Evolutionary conservation across 2,888 invertebrate species (phyloP), one percentile per base, ranked within the genome.

Genomic region (Chromoteleia sp.): DNA sequence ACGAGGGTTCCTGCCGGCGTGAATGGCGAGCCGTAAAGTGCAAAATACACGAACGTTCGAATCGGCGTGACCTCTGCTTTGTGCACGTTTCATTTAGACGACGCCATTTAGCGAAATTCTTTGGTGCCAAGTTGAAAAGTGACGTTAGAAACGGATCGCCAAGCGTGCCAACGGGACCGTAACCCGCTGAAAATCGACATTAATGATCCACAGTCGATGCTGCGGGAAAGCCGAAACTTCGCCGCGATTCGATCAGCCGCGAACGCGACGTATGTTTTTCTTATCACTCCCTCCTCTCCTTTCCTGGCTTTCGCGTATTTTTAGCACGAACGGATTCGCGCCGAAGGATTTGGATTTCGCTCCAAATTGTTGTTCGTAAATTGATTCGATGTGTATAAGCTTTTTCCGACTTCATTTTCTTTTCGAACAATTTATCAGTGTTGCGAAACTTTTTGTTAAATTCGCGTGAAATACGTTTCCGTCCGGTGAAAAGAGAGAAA

Each of bases 81-180:
- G 48, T 54, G 54, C 43, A 15, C 59, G 45, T 54, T 70, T 61
- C 33, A 59, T 68, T 67, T 54, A 17, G 50, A 12, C 48, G 36
- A 25, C 25, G 65, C 39, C 56, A 56, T 74, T 75, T 56, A 48
- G 36, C 33, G 30, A 50, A 75, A 58, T 75, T 67, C 65, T 75
- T 33, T 67, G 65, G 63, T 65, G 63, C 48, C 67, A 52, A 67
- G 73, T 59, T 67, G 78, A 78, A 78, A 67, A 73, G 65, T 67
- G 65, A 67, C 56, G 73, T 67, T 29, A 30, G 73, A 67, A 58
- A 65, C 78, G 52, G 56, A 68, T 67, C 48, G 63, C 48, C 41
- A 48, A 71, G 65, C 68, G 33, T 56, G 50, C 52, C 63, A 56
- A 56, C 65, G 65, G 56, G 12, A 71, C 71, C 65, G 63, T 63